A percentile compares a stretch with the other conserved stretches of the same genome.
Conservation (phyloP, 1,140 invertebrate genomes). For the Thaumatotibia leucotreta region DNA sequence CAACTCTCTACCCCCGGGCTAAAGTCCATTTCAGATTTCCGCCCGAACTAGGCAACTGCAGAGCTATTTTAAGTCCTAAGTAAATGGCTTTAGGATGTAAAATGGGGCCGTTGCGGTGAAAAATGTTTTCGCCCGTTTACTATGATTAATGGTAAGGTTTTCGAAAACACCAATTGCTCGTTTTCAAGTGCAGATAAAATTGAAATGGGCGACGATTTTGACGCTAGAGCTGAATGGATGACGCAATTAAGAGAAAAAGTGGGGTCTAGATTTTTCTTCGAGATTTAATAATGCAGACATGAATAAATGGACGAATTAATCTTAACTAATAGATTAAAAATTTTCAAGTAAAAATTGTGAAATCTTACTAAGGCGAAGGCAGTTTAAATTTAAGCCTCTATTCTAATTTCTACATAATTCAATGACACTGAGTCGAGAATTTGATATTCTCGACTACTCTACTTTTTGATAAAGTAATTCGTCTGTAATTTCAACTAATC, state of each 20-base stretch:
- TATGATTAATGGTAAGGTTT: conserved; percentile 3
- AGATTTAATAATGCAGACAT: background rate
- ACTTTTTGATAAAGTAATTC: too few species aligned
- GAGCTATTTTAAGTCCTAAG: conserved; percentile 1
- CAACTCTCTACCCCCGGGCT: background rate
- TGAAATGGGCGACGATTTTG: background rate
- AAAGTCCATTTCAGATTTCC: background rate
- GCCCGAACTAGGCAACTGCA: background rate
- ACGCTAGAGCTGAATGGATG: background rate
- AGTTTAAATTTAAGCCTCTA: too few species aligned
- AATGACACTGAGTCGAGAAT: too few species aligned
- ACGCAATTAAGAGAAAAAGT: background rate
- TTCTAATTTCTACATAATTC: too few species aligned
- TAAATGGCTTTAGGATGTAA: background rate
- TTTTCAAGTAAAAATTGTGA: background rate
- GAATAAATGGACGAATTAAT: background rate
- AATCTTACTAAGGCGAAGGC: background rate
- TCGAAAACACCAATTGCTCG: background rate
- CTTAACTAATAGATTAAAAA: background rate
- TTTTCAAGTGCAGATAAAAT: background rate
- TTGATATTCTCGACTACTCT: too few species aligned
- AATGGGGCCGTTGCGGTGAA: background rate
- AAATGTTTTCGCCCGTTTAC: background rate
- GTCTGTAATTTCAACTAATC: too few species aligned
- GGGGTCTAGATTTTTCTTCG: background rate